phyloP scores from a whole-genome alignment of 2,797 vertebrate species.

The Myripristis jacobus region DNA sequence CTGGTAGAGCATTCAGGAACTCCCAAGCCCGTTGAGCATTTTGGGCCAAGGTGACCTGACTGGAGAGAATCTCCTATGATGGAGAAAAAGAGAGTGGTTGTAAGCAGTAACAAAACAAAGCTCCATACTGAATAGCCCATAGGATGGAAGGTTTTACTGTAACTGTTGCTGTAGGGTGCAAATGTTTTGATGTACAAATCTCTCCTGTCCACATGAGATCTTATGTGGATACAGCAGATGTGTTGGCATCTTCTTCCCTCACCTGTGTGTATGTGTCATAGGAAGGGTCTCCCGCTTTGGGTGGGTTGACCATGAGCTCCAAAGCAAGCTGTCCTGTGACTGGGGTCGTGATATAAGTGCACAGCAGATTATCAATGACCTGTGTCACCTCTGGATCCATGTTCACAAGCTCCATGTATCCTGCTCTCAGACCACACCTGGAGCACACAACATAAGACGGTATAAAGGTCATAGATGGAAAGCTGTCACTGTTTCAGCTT shows the following conservation, averaged over 20 bases:
- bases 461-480: no score
- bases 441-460: not conserved
- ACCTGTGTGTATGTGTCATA: slow-evolving; percentile 68
- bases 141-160: no score
- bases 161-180: no score
- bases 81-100: not conserved
- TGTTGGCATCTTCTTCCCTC: not conserved
- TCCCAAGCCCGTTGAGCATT: slow-evolving; percentile 64
- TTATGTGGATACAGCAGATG: no score
- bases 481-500: no score
- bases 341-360: slow-evolving; percentile 58
- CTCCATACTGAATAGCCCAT: not conserved
- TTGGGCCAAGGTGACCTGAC: slow-evolving; percentile 49
- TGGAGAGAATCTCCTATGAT: slow-evolving; percentile 67
- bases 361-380: slow-evolving; percentile 50
- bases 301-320: slow-evolving; percentile 73
- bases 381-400: slow-evolving; percentile 66
- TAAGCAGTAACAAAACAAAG: not conserved
- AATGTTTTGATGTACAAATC: no score
- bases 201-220: no score
- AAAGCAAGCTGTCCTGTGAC: slow-evolving; percentile 76
- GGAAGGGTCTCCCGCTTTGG: slow-evolving; percentile 68
- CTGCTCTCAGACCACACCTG: slow-evolving; percentile 77
- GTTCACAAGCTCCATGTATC: slow-evolving; percentile 79
- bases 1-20: slow-evolving; percentile 69